These are phyloP conservation scores for Sandelia bainsii DNA, from an alignment of 2,797 vertebrate genomes.

Conservation along the genomic window DNA sequence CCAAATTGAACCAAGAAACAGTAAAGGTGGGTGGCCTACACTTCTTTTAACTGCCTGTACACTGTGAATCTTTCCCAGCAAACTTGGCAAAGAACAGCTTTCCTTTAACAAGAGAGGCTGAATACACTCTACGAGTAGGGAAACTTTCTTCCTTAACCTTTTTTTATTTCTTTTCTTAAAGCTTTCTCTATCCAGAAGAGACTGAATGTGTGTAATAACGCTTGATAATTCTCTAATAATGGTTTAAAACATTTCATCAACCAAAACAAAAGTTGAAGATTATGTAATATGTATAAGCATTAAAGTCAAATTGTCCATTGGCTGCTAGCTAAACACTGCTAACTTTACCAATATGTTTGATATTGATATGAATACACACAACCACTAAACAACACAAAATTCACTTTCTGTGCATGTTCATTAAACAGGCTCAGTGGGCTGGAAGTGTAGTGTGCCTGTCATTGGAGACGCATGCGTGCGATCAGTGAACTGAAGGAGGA, in stretches of 20 bases:
- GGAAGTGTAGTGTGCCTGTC: constrained; percentile 39
- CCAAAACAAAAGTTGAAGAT: not conserved
- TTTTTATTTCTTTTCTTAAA: constrained; percentile 1
- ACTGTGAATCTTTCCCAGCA: constrained; percentile 27
- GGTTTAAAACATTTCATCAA: not conserved
- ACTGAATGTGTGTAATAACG: not conserved
- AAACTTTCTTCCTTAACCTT: not conserved
- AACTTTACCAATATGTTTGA: constrained; percentile 19
- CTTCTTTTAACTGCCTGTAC: constrained; percentile 47
- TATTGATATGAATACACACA: constrained; percentile 9
- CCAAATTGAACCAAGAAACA: constrained; percentile 64
- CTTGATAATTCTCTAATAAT: not conserved
- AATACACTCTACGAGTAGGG: not conserved
- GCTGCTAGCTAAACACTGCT: constrained; percentile 9
- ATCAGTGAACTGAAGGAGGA: constrained; percentile 52
- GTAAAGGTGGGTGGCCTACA: constrained; percentile 61
- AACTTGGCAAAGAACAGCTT: constrained; percentile 26
- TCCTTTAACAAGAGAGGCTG: constrained; percentile 11
- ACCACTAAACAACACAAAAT: constrained; percentile 4
- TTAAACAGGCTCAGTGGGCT: constrained; percentile 44
- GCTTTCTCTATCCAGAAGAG: not conserved
- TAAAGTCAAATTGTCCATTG: not conserved
- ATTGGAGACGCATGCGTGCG: constrained; percentile 44
- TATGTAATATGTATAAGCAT: constrained; percentile 5
- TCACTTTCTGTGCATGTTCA: constrained; percentile 37